Conservation (phyloP, 2,797 vertebrate genomes). For the Leucoraja ocellata region DNA sequence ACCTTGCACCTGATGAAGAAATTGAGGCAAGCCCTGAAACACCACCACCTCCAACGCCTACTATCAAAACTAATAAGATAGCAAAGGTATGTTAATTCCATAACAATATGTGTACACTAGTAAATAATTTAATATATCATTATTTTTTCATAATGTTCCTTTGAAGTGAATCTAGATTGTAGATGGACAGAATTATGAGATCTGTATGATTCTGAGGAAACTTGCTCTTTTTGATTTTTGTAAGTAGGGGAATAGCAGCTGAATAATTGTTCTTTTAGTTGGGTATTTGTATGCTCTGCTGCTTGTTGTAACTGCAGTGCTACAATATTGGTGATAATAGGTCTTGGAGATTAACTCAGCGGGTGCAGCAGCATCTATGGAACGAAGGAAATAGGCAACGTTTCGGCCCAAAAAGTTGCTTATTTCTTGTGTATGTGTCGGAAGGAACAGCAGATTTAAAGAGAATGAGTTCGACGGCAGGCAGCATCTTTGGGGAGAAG, state of each 20-base stretch:
- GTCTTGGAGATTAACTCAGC: neutral
- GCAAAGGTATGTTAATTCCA: constrained; percentile 72
- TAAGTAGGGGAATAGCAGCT: neutral
- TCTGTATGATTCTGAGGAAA: neutral
- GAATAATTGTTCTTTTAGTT: neutral
- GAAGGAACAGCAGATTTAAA: too few species aligned
- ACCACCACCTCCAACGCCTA: constrained; percentile 69
- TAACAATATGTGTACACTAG: neutral
- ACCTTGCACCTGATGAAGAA: constrained; percentile 83
- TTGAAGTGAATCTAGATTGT: neutral
- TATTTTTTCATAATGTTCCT: neutral
- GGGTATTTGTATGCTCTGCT: neutral
- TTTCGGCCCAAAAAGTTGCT: too few species aligned
- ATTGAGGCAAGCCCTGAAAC: constrained; percentile 75
- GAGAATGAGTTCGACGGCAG: too few species aligned
- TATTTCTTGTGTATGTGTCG: too few species aligned
- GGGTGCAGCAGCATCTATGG: too few species aligned
- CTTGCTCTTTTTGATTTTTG: neutral
- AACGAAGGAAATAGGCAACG: too few species aligned
- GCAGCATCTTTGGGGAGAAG: too few species aligned
- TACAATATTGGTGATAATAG: neutral
- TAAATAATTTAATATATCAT: neutral
- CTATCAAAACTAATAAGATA: constrained; percentile 81
- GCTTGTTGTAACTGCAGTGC: neutral
- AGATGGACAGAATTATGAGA: neutral